Evolutionary conservation across 2,797 vertebrate genomes (phyloP), one percentile per base, ranked within the genome.

Genomic region (Naso thynnoides): DNA sequence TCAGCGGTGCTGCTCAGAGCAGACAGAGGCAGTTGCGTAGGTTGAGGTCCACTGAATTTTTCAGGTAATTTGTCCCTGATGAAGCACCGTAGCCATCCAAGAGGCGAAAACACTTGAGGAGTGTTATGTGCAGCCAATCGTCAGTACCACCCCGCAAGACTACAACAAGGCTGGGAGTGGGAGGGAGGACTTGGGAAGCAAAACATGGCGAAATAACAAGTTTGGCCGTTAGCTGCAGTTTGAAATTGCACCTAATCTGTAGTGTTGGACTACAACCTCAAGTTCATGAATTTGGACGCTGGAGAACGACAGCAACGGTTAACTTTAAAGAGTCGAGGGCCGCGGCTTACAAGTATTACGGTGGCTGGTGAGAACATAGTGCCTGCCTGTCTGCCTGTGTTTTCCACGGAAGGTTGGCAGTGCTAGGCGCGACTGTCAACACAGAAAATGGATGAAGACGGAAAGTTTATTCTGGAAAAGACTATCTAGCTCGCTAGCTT

Each of bases 191-290:
- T 79, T 52, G 73, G 82, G 81, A 82, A 90, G 87, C 89, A 91
- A 92, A 92, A 95, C 90, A 93, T 87, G 91, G 88, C 90, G 86
- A 87, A 86, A 89, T 91, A 92, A 90, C 83, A 92, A 90, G 75
- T 94, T 92, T 85, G 70, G 52, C 73, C 50, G 70, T 65, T 33
- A 21, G 55, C 64, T 45, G 76, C 81, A 70, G 82, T 83, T 82
- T 75, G 45, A 53, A 68, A 57, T 68, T 60, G 82, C 79, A 42
- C 18, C 68, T 44, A 55, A 33, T 60, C 47, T 73, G 24, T 21
- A 41, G 57, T 16, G 27, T 59, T 57, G 85, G 85, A 82, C 41
- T 76, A 64, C 21, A 53, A 63, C n/a, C 63, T 38, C 36, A 36
- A 72, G 50, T 78, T 73, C 11, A 5, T 26, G 19, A 49, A 63